phyloP scores from a whole-genome alignment of 2,888 invertebrate genomes.

The Smittia aterrima region DNA sequence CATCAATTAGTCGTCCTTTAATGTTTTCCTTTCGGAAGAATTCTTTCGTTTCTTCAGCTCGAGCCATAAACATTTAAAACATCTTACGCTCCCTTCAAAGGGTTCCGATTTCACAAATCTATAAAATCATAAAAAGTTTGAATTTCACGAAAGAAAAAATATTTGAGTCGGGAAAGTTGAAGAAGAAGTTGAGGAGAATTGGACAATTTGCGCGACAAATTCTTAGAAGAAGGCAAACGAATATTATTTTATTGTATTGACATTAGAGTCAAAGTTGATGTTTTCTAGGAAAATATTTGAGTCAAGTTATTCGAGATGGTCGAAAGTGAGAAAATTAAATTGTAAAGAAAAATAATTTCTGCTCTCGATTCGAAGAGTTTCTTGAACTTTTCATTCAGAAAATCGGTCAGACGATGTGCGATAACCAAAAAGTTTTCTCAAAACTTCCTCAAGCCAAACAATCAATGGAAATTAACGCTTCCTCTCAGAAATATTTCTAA shows the following conservation, averaged over 20 bases:
- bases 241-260: constrained; percentile 25
- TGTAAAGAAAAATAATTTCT: not conserved
- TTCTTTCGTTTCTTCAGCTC: constrained; percentile 3
- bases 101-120: constrained; percentile 41
- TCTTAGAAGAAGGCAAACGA: constrained; percentile 10
- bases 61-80: constrained; percentile 23
- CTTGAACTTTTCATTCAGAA: too few relatives aligned
- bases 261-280: not conserved
- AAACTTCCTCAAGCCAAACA: too few relatives aligned
- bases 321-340: not conserved
- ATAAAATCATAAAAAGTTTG: constrained; percentile 37
- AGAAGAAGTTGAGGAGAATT: not conserved
- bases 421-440: too few relatives aligned
- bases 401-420: too few relatives aligned
- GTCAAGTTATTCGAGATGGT: not conserved
- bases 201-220: constrained; percentile 38
- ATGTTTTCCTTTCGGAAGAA: not conserved
- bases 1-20: constrained; percentile 35
- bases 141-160: constrained; percentile 19
- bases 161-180: constrained; percentile 18
- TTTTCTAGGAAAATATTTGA: not conserved
- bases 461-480: too few relatives aligned
- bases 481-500: not conserved
- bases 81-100: constrained; percentile 16
- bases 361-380: not conserved